Percentiles rank a stretch among this genome's conserved stretches.
Evolutionary conservation across 2,888 invertebrate genomes (phyloP).

Genomic region (Metalampra italica): DNA sequence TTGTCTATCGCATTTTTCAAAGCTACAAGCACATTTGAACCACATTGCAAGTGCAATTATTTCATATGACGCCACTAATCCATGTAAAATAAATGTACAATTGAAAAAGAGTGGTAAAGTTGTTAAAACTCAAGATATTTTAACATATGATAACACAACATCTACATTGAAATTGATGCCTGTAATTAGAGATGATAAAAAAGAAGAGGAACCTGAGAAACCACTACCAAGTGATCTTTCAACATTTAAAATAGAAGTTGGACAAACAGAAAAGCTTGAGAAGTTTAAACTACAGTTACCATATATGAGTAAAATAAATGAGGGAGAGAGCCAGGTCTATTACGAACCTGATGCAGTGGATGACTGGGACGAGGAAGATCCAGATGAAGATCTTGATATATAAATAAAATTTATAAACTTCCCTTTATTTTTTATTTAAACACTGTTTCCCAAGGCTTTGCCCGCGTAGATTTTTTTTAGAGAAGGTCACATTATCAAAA

Average conservation of each 20-base stretch:
- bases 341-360: constrained; percentile 88
- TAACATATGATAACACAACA: constrained; percentile 47
- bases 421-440: not conserved
- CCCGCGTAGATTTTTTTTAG: too few relatives aligned
- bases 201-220: constrained; percentile 52
- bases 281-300: constrained; percentile 80
- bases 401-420: constrained; percentile 28
- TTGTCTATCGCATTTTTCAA: constrained; percentile 55
- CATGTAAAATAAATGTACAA: constrained; percentile 45
- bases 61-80: constrained; percentile 38
- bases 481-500: too few relatives aligned
- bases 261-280: constrained; percentile 79
- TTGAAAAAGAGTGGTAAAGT: constrained; percentile 77
- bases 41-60: constrained; percentile 63
- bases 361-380: constrained; percentile 92
- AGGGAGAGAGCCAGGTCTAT: constrained; percentile 81
- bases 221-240: constrained; percentile 63
- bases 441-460: too few relatives aligned
- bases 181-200: constrained; percentile 39
- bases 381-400: constrained; percentile 90
- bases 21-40: constrained; percentile 60
- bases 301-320: constrained; percentile 75
- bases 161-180: constrained; percentile 41
- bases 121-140: constrained; percentile 57
- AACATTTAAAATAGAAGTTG: constrained; percentile 82